These are phyloP conservation scores for Austrofundulus limnaeus DNA, from an alignment of 2,113 vertebrate species.

Conservation along the genomic window DNA sequence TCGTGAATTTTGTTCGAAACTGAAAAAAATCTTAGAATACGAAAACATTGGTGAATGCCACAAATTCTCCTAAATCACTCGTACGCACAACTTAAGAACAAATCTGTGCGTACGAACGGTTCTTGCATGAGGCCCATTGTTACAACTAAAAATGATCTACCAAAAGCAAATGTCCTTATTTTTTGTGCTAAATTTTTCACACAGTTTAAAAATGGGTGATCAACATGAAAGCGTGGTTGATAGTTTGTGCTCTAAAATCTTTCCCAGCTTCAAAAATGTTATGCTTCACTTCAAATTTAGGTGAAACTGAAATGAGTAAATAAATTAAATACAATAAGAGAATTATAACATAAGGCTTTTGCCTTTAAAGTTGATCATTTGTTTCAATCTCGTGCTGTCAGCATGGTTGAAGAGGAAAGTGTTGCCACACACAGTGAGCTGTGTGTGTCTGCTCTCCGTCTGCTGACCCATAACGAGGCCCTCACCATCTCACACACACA, in stretches of 20 bases:
- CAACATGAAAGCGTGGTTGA: background rate
- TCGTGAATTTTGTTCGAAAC: too few relatives aligned
- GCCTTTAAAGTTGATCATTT: slow-evolving; percentile 1
- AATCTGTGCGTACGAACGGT: too few relatives aligned
- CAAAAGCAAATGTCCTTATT: too few relatives aligned
- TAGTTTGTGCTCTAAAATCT: background rate
- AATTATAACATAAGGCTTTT: background rate
- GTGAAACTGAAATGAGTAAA: background rate
- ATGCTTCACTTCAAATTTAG: background rate
- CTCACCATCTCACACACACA: slow-evolving; percentile 15
- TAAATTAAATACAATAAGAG: too few relatives aligned
- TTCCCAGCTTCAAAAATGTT: background rate
- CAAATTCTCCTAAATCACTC: too few relatives aligned
- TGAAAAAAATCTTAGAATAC: too few relatives aligned
- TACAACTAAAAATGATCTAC: too few relatives aligned
- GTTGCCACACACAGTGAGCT: slow-evolving; percentile 44
- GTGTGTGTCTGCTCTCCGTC: slow-evolving; percentile 40
- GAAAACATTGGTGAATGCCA: too few relatives aligned
- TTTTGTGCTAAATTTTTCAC: too few relatives aligned
- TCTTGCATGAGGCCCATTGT: too few relatives aligned
- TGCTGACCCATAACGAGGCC: slow-evolving; percentile 35
- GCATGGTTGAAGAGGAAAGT: slow-evolving; percentile 16
- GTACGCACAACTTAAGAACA: too few relatives aligned
- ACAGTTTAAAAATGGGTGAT: background rate
- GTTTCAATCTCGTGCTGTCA: slow-evolving; percentile 2